Conservation (phyloP, 2,113 vertebrate genomes). For the Eptatretus burgeri region DNA sequence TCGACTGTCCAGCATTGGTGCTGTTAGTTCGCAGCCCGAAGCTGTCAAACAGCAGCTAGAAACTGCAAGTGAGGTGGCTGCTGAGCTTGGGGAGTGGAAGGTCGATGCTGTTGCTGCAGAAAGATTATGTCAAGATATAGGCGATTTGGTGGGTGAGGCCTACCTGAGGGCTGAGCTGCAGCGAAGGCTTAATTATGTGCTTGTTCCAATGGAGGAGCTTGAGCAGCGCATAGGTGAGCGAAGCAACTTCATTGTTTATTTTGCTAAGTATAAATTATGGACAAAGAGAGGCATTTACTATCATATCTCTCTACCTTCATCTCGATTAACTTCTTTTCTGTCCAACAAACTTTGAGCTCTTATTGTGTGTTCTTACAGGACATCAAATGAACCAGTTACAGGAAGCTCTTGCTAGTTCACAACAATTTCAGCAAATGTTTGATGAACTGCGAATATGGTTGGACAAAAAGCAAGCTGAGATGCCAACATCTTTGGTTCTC, state of each 20-base stretch:
- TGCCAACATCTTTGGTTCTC: slow-evolving; percentile 21
- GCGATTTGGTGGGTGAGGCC: slow-evolving; percentile 51
- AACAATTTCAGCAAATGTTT: slow-evolving; percentile 98
- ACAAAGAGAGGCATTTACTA: neutral
- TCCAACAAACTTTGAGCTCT: neutral
- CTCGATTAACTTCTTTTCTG: too few relatives aligned
- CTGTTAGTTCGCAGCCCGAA: slow-evolving; percentile 54
- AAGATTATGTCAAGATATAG: slow-evolving; percentile 41
- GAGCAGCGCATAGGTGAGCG: slow-evolving; percentile 60
- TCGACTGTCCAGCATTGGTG: slow-evolving; percentile 36
- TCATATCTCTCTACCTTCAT: too few relatives aligned
- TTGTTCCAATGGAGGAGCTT: slow-evolving; percentile 44
- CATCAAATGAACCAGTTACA: slow-evolving; percentile 79
- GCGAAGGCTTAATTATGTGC: slow-evolving; percentile 53
- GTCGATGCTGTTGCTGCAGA: slow-evolving; percentile 38
- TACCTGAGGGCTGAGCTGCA: slow-evolving; percentile 71
- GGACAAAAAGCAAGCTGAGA: slow-evolving; percentile 28
- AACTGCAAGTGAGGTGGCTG: slow-evolving; percentile 73
- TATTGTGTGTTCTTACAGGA: slow-evolving; percentile 18
- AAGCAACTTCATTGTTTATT: neutral
- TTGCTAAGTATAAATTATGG: neutral
- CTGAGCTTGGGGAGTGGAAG: slow-evolving; percentile 42
- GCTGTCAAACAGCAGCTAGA: slow-evolving; percentile 53
- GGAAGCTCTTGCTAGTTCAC: slow-evolving; percentile 58
- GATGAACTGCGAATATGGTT: slow-evolving; percentile 69